phyloP scores from a whole-genome alignment of 1,140 invertebrate species.

The Chionoecetes opilio region DNA sequence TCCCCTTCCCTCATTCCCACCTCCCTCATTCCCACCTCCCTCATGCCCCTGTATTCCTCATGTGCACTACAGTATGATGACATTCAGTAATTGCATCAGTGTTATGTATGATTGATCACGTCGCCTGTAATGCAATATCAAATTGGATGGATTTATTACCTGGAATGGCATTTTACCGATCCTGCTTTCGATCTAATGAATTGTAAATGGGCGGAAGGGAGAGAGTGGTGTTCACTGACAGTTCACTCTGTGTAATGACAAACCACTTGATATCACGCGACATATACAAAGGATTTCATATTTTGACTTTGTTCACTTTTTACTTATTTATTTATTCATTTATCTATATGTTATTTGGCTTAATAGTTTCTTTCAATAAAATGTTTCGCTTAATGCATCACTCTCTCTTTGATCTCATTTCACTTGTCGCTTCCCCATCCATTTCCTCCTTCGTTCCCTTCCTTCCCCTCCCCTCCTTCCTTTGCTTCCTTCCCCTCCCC shows the following conservation, averaged over 20 bases:
- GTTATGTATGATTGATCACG: background rate
- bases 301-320: no score
- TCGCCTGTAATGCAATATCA: background rate
- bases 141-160: background rate
- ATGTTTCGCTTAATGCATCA: no score
- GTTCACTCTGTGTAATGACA: background rate
- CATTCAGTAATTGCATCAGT: background rate
- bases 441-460: background rate
- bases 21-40: no score
- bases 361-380: no score
- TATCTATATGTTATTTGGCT: no score
- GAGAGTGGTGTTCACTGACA: background rate
- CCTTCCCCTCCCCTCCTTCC: background rate
- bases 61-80: background rate
- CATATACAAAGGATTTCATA: no score
- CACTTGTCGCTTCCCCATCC: no score
- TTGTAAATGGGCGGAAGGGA: background rate
- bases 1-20: no score
- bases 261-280: no score
- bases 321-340: no score
- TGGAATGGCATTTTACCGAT: background rate
- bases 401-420: no score
- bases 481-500: background rate
- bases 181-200: background rate
- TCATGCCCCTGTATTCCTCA: no score